Evolutionary conservation across 2,113 vertebrate genomes (phyloP), one percentile per base, ranked within the genome.

Genomic region (Panurus biarmicus): DNA sequence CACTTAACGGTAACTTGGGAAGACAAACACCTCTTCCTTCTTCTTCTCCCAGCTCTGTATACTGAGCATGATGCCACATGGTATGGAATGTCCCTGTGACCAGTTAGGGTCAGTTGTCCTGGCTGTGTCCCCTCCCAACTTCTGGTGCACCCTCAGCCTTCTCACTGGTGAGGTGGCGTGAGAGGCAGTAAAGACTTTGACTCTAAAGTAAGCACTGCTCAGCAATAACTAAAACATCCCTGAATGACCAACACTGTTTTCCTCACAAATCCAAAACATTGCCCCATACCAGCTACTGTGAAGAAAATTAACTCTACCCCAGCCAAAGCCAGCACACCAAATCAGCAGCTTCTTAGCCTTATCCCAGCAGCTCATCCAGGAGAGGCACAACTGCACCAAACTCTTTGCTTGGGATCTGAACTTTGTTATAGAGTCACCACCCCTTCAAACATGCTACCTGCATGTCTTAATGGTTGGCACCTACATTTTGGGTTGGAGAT

Each of bases 371-470:
- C 31, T 76, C 19, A 3, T 61, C 3, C 0, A 0, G 3, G 50
- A 50, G 17, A 81, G 40, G 54, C 42, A 25, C 13, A 47, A 58
- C 31, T 65, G 36, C 28, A 33, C 40, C 0, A 2, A 66, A 36
- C 12, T 5, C 4, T 33, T 81, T 69, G 40, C 20, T 48, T 58
- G 26, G 71, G 19, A 31, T 38, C 48, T 58, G 50, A 26, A 47
- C 24, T 64, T 64, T 35, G 10, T 13, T 54, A 26, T 54, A 47
- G 66, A 66, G 38, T n/a, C 9, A 15, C 6, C 0, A 1, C 9
- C 54, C 5, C 17, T 31, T 72, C 66, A 31, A 18, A 69, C 3
- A 3, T 18, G 33, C 42, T 85, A 22, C 11, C 24, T 0, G 0
- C 15, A 8, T 33, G 29, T 42, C 42, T 64, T 48, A 11, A 11